A percentile compares a stretch with the other conserved stretches of the same genome.
Evolutionary conservation across 2,113 vertebrate species (phyloP).

Genomic region (Periophthalmodon schlosseri): DNA sequence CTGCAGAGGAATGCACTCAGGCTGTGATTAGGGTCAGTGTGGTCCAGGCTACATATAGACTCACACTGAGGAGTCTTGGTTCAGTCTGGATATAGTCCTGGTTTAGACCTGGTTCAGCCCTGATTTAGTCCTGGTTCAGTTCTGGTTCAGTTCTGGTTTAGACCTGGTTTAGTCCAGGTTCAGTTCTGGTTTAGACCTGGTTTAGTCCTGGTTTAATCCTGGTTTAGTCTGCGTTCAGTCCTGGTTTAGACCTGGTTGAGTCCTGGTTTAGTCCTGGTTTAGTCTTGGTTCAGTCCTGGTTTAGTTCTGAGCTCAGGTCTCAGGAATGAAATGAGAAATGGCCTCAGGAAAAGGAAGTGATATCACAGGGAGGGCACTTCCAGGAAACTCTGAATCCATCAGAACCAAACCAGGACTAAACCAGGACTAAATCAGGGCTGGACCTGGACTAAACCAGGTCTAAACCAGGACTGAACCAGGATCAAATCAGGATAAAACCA

Average conservation of each 20-base stretch:
- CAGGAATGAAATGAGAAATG: not conserved
- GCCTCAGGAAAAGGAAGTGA: constrained; percentile 8
- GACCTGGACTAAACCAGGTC: not conserved
- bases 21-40: no score
- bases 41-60: no score
- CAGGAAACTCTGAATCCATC: not conserved
- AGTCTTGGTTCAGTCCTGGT: not conserved
- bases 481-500: not conserved
- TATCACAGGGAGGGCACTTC: not conserved
- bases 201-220: no score
- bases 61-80: not conserved
- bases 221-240: no score
- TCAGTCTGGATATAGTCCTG: not conserved
- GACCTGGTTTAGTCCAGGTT: not conserved
- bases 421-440: not conserved
- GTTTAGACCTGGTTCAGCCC: not conserved
- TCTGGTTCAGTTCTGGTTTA: not conserved
- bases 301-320: not conserved
- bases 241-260: not conserved
- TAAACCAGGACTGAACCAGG: not conserved
- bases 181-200: no score
- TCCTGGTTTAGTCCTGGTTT: not conserved
- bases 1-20: no score
- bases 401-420: not conserved
- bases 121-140: not conserved